Percentiles rank a stretch among this genome's conserved stretches.
Conservation (phyloP, 2,113 vertebrate genomes). For the Seriola rivoliana region DNA sequence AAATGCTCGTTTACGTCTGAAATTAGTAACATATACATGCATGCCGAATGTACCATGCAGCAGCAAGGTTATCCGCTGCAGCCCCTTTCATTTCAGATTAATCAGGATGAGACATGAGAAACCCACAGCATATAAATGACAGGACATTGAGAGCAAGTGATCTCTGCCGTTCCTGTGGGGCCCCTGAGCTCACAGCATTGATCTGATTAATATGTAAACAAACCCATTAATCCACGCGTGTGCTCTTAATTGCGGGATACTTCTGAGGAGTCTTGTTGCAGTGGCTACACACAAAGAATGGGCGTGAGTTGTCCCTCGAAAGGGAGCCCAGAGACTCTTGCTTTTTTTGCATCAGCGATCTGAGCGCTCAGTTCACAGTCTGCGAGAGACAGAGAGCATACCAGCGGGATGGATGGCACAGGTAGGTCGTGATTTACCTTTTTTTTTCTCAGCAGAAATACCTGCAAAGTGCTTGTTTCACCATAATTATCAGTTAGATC, state of each 20-base stretch:
- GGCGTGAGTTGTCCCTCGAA: conserved; percentile 85
- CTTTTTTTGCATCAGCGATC: conserved; percentile 83
- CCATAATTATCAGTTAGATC: background rate
- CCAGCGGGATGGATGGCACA: conserved; percentile 88
- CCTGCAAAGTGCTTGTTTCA: conserved; percentile 12
- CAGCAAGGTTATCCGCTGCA: conserved; percentile 52
- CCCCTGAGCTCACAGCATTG: conserved; percentile 46
- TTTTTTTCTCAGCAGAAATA: conserved; percentile 21
- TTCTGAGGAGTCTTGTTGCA: conserved; percentile 62
- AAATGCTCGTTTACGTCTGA: conserved; percentile 47
- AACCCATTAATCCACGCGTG: conserved; percentile 60
- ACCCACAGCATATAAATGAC: conserved; percentile 65
- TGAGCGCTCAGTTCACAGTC: conserved; percentile 73
- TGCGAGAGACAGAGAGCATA: conserved; percentile 70
- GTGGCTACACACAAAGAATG: conserved; percentile 83
- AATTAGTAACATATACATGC: conserved; percentile 69
- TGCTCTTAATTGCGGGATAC: conserved; percentile 55
- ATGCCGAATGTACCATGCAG: conserved; percentile 59
- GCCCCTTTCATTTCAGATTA: conserved; percentile 65
- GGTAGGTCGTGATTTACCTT: conserved; percentile 82
- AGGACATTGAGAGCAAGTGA: conserved; percentile 51
- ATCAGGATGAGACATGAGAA: conserved; percentile 57
- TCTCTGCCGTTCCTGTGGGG: conserved; percentile 58
- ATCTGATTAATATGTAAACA: conserved; percentile 74
- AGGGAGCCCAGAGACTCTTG: conserved; percentile 86